Evolutionary conservation across 2,797 vertebrate species (phyloP).

Genomic region (Champsocephalus gunnari): DNA sequence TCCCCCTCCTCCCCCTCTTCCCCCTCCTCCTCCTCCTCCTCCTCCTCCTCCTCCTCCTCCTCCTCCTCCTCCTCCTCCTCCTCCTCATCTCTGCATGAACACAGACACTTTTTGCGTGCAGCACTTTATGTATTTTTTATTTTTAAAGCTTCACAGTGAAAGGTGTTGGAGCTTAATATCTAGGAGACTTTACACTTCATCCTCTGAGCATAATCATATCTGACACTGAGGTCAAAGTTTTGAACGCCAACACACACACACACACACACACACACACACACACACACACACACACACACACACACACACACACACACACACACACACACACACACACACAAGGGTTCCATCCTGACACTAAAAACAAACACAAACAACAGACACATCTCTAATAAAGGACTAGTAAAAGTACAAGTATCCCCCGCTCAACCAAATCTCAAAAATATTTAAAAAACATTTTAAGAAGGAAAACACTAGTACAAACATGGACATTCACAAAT

Average conservation of each 20-base stretch:
- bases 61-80: constrained; percentile 9
- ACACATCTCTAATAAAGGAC: no score
- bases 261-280: not conserved
- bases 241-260: not conserved
- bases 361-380: no score
- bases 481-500: no score
- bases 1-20: not conserved
- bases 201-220: not conserved
- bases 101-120: not conserved
- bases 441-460: no score
- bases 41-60: constrained; percentile 16
- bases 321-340: no score
- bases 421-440: no score
- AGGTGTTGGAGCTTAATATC: not conserved
- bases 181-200: constrained; percentile 2
- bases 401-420: no score
- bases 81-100: not conserved
- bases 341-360: no score
- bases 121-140: not conserved
- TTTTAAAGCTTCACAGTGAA: constrained; percentile 5
- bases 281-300: not conserved
- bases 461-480: no score
- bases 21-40: constrained; percentile 8
- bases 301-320: no score
- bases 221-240: constrained; percentile 13